Evolutionary conservation across 2,888 invertebrate species (phyloP).

Genomic region (Drosophila niveifrons): DNA sequence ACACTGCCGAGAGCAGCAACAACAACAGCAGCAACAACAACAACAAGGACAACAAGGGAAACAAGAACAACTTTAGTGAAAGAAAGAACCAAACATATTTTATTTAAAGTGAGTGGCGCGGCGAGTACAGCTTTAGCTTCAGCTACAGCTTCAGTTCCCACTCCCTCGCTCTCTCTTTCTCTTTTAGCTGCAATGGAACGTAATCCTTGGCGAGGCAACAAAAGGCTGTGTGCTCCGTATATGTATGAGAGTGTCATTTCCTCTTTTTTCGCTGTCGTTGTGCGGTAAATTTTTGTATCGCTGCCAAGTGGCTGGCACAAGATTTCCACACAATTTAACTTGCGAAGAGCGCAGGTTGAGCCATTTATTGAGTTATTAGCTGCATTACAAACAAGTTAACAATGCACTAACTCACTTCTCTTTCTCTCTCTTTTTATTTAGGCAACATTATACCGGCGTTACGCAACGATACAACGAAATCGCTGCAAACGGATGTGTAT

Average conservation of each 20-base stretch:
- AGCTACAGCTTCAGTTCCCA: not conserved
- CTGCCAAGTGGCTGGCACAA: slow-evolving; percentile 66
- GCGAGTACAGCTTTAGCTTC: slow-evolving; percentile 4
- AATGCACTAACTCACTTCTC: not conserved
- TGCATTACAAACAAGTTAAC: slow-evolving; percentile 28
- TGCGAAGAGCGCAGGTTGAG: slow-evolving; percentile 69
- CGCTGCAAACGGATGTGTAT: slow-evolving; percentile 84
- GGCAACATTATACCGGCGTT: slow-evolving; percentile 83
- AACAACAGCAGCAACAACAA: no score
- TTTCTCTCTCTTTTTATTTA: slow-evolving; percentile 34
- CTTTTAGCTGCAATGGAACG: slow-evolving; percentile 58
- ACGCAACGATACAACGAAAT: slow-evolving; percentile 84
- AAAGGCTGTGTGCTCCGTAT: slow-evolving; percentile 56
- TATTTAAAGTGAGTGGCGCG: slow-evolving; percentile 77
- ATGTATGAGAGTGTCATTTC: slow-evolving; percentile 13
- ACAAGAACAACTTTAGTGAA: slow-evolving; percentile 35
- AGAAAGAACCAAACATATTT: slow-evolving; percentile 74
- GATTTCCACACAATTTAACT: slow-evolving; percentile 84
- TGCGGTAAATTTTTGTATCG: slow-evolving; percentile 66
- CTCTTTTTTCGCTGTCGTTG: slow-evolving; percentile 18
- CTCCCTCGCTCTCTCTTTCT: not conserved
- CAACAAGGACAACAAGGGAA: slow-evolving; percentile 7
- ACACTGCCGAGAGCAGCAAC: slow-evolving; percentile 61
- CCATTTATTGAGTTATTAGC: slow-evolving; percentile 60
- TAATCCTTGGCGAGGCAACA: slow-evolving; percentile 66